Evolutionary conservation across 2,888 invertebrate genomes (phyloP), one percentile per base, ranked within the genome.

Genomic region (Mythimna albipuncta): DNA sequence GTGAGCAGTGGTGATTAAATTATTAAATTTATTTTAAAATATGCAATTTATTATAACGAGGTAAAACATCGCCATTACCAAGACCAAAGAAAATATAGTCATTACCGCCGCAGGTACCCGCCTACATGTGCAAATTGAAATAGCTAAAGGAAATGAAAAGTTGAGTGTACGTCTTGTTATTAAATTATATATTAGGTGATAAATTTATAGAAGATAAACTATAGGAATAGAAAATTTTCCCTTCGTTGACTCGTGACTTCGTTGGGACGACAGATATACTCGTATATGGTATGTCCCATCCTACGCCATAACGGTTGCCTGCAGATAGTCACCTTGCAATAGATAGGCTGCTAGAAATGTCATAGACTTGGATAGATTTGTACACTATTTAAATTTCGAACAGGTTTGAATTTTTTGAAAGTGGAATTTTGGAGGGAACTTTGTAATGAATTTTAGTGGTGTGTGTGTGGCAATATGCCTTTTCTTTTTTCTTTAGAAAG

Each of bases 51-150:
- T 54, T 26, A 1, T 13, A 59, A 54, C 67, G 16, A 35, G 10
- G n/a, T 47, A 59, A 26, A 47, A 26, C 54, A 26, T 6, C 47
- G 19, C 16, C 5, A 32, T 61, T 67, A 32, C 0, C 2, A 21
- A 54, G 54, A 61, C 19, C 4, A 38, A 61, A 50, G 54, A 61
- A 32, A 67, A 67, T 73, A 67, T 38, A 13, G 59, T 61, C n/a
- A 59, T 72, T 58, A 44, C 10, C 13, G 41, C 10, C 13, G 41
- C 11, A 35, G 57, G 26, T n/a, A 59, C 47, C 19, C 7, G 19
- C 11, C 11, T 35, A 26, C 32, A 19, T 11, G 41, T 21, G 35
- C 19, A 7, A 13, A 44, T 11, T n/a, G 2, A 57, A 19, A 10
- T 44, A 38, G 16, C 19, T 72, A 26, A 10, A 61, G 73, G 35